A percentile compares a stretch with the other conserved stretches of the same genome.
phyloP scores from a whole-genome alignment of 1,140 invertebrate species.

The Anastrepha obliqua region DNA sequence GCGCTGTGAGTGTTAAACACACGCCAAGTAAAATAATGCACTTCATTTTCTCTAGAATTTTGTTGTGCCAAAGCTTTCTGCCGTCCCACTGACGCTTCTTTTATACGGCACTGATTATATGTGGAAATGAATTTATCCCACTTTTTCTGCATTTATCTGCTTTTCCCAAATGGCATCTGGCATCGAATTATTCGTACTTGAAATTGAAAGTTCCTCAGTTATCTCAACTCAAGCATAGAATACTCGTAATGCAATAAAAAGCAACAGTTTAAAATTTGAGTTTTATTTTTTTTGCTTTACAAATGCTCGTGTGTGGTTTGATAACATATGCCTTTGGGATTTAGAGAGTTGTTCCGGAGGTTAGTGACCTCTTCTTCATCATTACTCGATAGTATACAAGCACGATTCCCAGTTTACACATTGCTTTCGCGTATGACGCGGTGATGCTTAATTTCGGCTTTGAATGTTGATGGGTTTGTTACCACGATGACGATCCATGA shows the following conservation, averaged over 20 bases:
- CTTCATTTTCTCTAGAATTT: constrained; percentile 17
- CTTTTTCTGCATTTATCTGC: constrained; percentile 24
- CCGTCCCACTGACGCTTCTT: not conserved
- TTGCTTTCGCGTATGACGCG: too few species aligned
- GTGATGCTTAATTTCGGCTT: too few species aligned
- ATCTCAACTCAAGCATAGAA: not conserved
- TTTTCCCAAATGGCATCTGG: constrained; percentile 11
- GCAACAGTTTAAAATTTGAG: not conserved
- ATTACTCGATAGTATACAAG: too few species aligned
- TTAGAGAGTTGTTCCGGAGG: not conserved
- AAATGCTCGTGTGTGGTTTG: not conserved
- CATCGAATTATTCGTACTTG: constrained; percentile 9
- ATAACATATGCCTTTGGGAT: not conserved
- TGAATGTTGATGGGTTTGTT: too few species aligned
- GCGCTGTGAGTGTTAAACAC: too few species aligned
- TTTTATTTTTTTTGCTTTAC: not conserved
- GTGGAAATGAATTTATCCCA: not conserved
- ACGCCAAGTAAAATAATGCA: not conserved
- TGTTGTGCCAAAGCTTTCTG: not conserved
- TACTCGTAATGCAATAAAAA: not conserved
- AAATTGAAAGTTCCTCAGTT: not conserved
- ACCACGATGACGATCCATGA: too few species aligned
- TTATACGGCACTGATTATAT: constrained; percentile 1
- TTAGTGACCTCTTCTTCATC: not conserved
- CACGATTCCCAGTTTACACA: too few species aligned